A percentile compares a stretch with the other conserved stretches of the same genome.
Evolutionary conservation across 2,888 invertebrate species (phyloP).

Genomic region (Metallyticus violacea): DNA sequence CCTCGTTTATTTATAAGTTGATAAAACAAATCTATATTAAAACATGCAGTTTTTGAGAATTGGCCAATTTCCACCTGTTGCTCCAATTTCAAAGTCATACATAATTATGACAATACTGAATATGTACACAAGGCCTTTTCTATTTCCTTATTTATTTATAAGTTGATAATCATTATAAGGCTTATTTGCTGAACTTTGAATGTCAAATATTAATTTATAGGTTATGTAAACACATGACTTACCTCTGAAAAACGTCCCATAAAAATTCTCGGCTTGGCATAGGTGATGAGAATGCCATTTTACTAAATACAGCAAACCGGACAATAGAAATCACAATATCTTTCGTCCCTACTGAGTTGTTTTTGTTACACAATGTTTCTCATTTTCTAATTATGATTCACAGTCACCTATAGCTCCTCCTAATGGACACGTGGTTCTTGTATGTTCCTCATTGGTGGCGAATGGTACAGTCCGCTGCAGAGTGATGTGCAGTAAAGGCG

Average conservation of each 20-base stretch:
- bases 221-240: constrained; percentile 36
- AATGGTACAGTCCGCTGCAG: too few relatives aligned
- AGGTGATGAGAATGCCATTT: constrained; percentile 54
- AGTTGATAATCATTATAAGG: too few relatives aligned
- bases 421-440: background rate
- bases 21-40: too few relatives aligned
- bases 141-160: background rate
- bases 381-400: background rate
- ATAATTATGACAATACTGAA: too few relatives aligned
- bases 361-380: background rate
- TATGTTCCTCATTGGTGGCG: too few relatives aligned
- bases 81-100: too few relatives aligned
- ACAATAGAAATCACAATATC: background rate
- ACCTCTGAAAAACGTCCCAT: constrained; percentile 79
- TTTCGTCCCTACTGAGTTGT: background rate
- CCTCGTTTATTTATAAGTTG: background rate
- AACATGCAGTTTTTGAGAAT: too few relatives aligned
- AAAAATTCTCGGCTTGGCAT: constrained; percentile 76
- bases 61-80: too few relatives aligned
- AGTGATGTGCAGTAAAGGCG: too few relatives aligned
- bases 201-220: background rate
- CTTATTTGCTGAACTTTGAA: background rate
- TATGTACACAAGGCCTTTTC: too few relatives aligned
- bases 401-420: background rate
- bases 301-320: background rate